Conservation (phyloP, 2,888 invertebrate species). For the Capitulum mitella region DNA sequence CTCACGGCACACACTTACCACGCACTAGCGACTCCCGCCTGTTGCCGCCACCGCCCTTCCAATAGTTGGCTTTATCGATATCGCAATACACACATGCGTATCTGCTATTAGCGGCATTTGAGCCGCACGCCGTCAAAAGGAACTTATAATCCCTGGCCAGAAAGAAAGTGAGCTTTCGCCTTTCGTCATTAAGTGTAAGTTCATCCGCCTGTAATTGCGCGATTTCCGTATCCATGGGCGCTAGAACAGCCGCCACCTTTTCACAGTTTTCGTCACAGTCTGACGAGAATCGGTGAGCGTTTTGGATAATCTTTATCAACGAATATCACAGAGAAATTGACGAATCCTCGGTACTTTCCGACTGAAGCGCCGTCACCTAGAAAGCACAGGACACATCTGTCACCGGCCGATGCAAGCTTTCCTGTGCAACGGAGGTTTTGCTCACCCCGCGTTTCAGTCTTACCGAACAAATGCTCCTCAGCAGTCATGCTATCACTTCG, state of each 20-base stretch:
- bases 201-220: neutral
- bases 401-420: too few relatives aligned
- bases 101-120: neutral
- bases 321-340: neutral
- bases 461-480: too few relatives aligned
- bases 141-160: neutral
- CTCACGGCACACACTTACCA: neutral
- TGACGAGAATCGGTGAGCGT: neutral
- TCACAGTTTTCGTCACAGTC: neutral
- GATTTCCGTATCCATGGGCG: neutral
- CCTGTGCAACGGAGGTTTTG: too few relatives aligned
- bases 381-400: neutral
- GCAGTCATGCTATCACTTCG: too few relatives aligned
- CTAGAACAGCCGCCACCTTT: neutral
- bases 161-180: neutral
- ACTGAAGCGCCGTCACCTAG: neutral
- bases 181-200: neutral
- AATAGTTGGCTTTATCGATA: neutral
- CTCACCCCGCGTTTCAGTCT: too few relatives aligned
- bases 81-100: neutral
- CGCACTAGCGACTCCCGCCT: neutral
- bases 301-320: neutral
- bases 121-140: neutral
- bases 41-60: neutral
- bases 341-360: neutral